Evolutionary conservation across 1,140 invertebrate species (phyloP), one percentile per base, ranked within the genome.

Genomic region (Helicoverpa armigera): DNA sequence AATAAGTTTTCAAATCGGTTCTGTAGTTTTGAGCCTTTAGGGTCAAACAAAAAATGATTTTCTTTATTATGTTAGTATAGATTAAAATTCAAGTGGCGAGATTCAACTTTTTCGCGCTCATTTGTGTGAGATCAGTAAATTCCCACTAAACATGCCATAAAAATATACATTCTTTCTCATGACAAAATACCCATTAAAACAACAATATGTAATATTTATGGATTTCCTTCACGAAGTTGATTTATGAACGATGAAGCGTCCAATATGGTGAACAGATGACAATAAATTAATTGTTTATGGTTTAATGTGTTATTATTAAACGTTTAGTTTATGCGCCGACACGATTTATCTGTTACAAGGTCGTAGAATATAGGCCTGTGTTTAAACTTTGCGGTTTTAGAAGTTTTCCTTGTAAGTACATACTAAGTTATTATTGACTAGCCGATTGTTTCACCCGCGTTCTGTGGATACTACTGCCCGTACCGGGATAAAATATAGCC

Each of bases 341-440:
- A 67, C 16, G 31, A 35, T 10, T 16, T 16, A 65, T n/a, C 9
- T 67, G 35, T 67, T 67, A 67, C 63, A n/a, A 67, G 63, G 63
- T 67, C 63, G 63, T 10, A n/a, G n/a, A 31, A 48, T 67, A n/a
- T 67, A 11, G 16, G 14, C 11, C 63, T 48, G 11, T 67, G 10
- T 50, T 67, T 65, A 11, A 43, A 31, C 13, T 48, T 65, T 18
- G 35, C 16, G 14, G n/a, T 43, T 35, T n/a, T 14, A 13, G n/a
- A 0, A 18, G 18, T 53, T 56, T 56, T 56, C 54, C 7, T 16
- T 56, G 54, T n/a, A n/a, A n/a, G n/a, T 23, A 23, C 23, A 23
- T 23, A 23, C 23, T 23, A 23, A 23, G 23, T 23, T 0, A 23
- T 23, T 23, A 23, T 23, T 23, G 23, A 23, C 23, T 23, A 1